These are phyloP conservation scores for Epinephelus moara DNA, from an alignment of 2,113 vertebrate genomes.

Conservation along the genomic window DNA sequence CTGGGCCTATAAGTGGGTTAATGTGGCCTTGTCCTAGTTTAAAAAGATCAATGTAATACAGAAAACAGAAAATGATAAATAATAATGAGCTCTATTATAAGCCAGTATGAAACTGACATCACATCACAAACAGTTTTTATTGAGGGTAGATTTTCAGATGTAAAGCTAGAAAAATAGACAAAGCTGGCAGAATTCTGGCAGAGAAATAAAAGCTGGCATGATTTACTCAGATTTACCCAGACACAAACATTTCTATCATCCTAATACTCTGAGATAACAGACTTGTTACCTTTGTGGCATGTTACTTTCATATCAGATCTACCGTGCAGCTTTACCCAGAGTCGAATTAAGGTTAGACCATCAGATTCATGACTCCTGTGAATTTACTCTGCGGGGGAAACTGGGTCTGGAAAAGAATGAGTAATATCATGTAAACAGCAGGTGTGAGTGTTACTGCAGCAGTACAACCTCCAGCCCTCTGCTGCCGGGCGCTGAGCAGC, in stretches of 20 bases:
- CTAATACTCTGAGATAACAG: neutral
- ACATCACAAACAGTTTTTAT: neutral
- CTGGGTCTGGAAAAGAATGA: neutral
- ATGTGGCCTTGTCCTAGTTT: neutral
- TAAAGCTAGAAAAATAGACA: neutral
- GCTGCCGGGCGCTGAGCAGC: neutral
- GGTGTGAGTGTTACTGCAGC: neutral
- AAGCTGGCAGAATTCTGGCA: neutral
- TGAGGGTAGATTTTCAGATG: neutral
- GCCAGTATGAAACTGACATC: neutral
- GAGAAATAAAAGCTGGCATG: neutral
- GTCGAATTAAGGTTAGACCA: neutral
- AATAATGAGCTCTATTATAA: neutral
- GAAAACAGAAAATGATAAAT: neutral
- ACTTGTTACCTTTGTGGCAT: neutral
- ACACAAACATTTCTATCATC: neutral
- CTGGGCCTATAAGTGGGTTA: neutral
- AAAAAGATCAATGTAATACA: too few relatives aligned
- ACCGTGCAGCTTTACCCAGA: neutral
- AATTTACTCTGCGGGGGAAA: constrained; percentile 8
- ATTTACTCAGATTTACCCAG: too few relatives aligned
- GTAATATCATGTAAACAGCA: neutral
- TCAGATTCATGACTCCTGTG: neutral
- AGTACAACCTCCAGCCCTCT: neutral
- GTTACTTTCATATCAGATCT: neutral